Percentiles rank a stretch among this genome's conserved stretches.
Conservation (phyloP, 2,888 invertebrate species). For the Diadegma fenestrale region DNA sequence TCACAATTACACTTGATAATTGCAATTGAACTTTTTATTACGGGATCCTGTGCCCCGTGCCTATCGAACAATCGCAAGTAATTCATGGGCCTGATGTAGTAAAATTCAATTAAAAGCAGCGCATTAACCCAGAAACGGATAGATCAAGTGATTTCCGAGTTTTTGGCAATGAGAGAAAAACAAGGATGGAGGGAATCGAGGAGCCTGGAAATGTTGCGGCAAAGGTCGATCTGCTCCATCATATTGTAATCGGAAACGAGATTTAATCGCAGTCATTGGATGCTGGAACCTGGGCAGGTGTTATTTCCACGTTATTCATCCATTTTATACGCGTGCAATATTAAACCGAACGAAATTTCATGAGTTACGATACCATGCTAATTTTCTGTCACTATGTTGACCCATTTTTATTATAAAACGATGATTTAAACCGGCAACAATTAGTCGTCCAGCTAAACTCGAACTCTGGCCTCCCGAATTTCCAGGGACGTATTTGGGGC, state of each 20-base stretch:
- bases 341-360: slow-evolving; percentile 40
- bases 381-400: slow-evolving; percentile 62
- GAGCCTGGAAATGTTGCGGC: background rate
- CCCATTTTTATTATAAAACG: slow-evolving; percentile 61
- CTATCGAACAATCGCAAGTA: slow-evolving; percentile 12
- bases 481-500: background rate
- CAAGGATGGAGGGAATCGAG: slow-evolving; percentile 12
- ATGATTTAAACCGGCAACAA: slow-evolving; percentile 10
- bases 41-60: no score
- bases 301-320: slow-evolving; percentile 63
- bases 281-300: slow-evolving; percentile 46
- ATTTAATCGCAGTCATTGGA: slow-evolving; percentile 65
- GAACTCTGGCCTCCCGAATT: slow-evolving; percentile 23
- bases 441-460: slow-evolving; percentile 9
- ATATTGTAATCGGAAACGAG: slow-evolving; percentile 70
- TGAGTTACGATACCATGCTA: slow-evolving; percentile 65
- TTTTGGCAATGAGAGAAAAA: background rate
- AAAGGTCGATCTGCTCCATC: slow-evolving; percentile 42
- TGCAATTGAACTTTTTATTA: no score
- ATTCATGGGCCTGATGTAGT: slow-evolving; percentile 50
- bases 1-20: no score
- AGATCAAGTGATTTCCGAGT: slow-evolving; percentile 42
- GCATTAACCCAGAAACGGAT: slow-evolving; percentile 43
- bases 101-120: slow-evolving; percentile 47
- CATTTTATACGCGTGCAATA: slow-evolving; percentile 55